Base-by-base conservation (phyloP, 2,797 vertebrate species). In the Lacerta bilineata region DNA sequence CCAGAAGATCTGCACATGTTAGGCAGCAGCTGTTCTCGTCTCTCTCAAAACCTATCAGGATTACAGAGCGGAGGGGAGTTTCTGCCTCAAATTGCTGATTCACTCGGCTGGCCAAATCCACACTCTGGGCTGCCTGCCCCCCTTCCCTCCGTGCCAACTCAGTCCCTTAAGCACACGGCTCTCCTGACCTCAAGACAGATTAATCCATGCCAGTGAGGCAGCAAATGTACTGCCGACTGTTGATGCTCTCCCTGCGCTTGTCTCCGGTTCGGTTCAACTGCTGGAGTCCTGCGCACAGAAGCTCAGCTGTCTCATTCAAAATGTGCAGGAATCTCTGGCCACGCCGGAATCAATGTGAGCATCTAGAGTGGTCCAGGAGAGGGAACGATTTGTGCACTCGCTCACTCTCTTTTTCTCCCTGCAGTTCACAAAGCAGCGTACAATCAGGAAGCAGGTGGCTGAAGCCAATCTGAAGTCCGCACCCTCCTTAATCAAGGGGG, bases 391-490 rank as follows among this genome's bases (percentile, higher is more conserved):
- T 95, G 90, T 91, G 95, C 87, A 1, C 27, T 68, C 3, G 1
- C 25, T 50, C 9, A 4, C 11, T 72, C 33, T 72, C 69, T 72
- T 29, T 33, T 33, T 74, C 36, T 92, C 89, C 92, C 90, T 94
- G 93, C 90, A 91, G 94, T 95, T 96, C 91, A 90, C 95, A 91
- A 93, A 92, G 94, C 91, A 94, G 93, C 90, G 95, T 95, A 96
- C 89, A 95, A 92, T 88, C 87, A 89, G 93, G 93, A 96, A 96
- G 91, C 96, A 97, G 96, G 96, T 96, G 95, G 95, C 91, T 92
- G 92, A 91, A 96, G 92, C 85, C 93, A 93, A 87, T 91, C 94
- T 88, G 92, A 93, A 92, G 90, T 95, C 71, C 2, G 94, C 95
- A 96, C 87, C 95, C 91, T 91, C 91, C 95, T 87, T 94, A 91